Evolutionary conservation across 2,113 vertebrate genomes (phyloP).

Genomic region (Sula dactylatra): DNA sequence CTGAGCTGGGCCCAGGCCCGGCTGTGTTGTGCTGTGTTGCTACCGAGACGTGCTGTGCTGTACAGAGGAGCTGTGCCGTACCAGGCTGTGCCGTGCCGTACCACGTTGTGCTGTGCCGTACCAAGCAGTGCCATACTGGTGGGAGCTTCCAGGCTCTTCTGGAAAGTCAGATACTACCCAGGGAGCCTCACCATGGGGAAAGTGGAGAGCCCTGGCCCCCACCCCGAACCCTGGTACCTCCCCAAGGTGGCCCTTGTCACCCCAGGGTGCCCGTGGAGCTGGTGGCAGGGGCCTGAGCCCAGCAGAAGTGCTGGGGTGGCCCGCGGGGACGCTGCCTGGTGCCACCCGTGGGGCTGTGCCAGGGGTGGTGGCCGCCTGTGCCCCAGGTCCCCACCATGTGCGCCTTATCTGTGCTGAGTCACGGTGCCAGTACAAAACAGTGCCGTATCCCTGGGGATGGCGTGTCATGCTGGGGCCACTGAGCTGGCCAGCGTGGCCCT

Average conservation of each 20-base stretch:
- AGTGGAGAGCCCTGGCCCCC: accelerated
- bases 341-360: accelerated
- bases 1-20: neutral
- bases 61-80: neutral
- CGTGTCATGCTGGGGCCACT: accelerated
- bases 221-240: neutral
- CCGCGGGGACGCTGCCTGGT: accelerated
- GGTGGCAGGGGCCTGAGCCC: neutral
- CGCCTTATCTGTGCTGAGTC: conserved; percentile 43
- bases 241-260: neutral
- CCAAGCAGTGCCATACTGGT: neutral
- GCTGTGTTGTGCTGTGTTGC: neutral
- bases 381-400: neutral
- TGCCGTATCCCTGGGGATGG: neutral
- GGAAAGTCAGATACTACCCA: neutral
- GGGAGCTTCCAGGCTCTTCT: neutral
- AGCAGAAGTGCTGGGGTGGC: accelerated
- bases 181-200: neutral
- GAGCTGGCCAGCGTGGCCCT: accelerated
- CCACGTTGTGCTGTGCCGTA: neutral
- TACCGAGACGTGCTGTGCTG: neutral
- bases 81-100: neutral
- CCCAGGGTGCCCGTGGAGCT: neutral
- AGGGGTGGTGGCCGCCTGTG: accelerated
- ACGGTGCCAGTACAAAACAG: neutral